Evolutionary conservation across 2,888 invertebrate genomes (phyloP).

Genomic region (Rotaria socialis): DNA sequence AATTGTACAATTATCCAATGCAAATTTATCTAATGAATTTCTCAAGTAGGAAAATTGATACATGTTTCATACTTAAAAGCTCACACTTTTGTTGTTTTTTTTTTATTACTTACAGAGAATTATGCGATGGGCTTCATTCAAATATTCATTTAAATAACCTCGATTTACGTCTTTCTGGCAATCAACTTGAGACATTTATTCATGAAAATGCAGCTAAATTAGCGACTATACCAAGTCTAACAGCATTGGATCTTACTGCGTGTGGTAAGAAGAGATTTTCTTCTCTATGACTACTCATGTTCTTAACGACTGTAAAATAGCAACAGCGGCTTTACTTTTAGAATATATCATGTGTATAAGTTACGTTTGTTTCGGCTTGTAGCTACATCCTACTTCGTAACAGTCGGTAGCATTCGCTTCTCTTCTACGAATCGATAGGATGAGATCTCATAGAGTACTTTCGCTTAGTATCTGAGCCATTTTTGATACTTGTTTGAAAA

Average conservation of each 20-base stretch:
- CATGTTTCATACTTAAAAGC: not conserved
- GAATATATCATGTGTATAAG: no score
- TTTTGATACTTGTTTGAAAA: no score
- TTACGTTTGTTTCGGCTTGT: no score
- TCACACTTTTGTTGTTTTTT: no score
- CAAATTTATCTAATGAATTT: conserved; percentile 1
- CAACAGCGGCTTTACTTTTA: no score
- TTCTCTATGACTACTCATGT: not conserved
- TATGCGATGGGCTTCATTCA: conserved; percentile 19
- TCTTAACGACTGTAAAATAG: no score
- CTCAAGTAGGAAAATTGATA: not conserved
- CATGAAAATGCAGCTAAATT: conserved; percentile 10
- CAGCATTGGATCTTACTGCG: not conserved
- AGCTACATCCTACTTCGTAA: no score
- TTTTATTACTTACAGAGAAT: not conserved
- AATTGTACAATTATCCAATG: not conserved
- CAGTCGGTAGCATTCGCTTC: no score
- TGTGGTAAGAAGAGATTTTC: not conserved
- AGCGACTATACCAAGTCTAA: conserved; percentile 2
- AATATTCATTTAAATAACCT: conserved; percentile 12
- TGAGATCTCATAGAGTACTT: no score
- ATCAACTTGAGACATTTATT: not conserved
- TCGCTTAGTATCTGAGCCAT: no score
- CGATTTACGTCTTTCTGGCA: not conserved
- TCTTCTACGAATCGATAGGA: no score